Base-by-base conservation (phyloP, 1,140 invertebrate species). In the Drosophila novamexicana region DNA sequence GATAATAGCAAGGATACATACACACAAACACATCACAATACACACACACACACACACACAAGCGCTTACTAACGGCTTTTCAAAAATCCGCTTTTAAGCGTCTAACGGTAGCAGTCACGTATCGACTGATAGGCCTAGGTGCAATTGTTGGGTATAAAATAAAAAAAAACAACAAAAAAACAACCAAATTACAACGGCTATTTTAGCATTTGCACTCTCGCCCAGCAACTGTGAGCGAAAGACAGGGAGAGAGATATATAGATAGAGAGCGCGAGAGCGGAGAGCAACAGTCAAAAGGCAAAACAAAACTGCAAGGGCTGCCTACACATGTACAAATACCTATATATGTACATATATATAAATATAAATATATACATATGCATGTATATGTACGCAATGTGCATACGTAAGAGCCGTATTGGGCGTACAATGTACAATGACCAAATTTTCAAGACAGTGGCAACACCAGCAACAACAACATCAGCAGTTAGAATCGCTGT, bases 261-360 rank as follows among this genome's bases (percentile, higher is more conserved):
- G 49, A 54, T 45, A 52, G 42, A 34, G 40, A 44, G 22, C 29
- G 36, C n/a, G 54, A 39, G 36, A 45, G 34, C n/a, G n/a, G 32
- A 73, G 36, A 44, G 53, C 36, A 56, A 63, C 42, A 52, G 66
- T 58, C 52, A 71, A 10, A 64, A 64, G 53, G 45, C 63, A 66
- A 73, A 73, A 74, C 63, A 67, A 74, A 73, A 67, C 49, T 68
- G 64, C 64, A 74, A 74, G 71, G 71, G 64, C 71, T 67, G 47
- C 16, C 44, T 39, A 36, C 22, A 57, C 34, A 29, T 6, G 32
- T 12, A 34, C 36, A 53, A 1, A 53, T 6, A 2, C 8, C 53
- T 14, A 5, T 9, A 45, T 16, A 45, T 52, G 52, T 7, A 50
- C 14, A 39, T 9, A 45, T 29, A 49, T n/a, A 64, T 18, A 18